These are phyloP conservation scores for Tiphia femorata DNA, from an alignment of 2,888 invertebrate species.

Conservation along the genomic window DNA sequence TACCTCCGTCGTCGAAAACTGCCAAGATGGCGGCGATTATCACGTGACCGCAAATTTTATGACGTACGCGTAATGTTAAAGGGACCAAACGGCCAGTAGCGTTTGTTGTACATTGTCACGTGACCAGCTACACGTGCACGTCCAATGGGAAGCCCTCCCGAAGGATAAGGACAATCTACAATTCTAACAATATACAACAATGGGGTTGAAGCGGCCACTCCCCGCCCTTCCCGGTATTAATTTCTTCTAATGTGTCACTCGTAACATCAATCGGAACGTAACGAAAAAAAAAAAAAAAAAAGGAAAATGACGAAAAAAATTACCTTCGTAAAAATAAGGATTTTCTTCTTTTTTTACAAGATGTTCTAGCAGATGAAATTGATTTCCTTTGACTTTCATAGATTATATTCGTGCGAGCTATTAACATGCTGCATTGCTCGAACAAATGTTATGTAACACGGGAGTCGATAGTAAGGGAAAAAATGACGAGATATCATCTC, in stretches of 20 bases:
- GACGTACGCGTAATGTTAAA: conserved; percentile 59
- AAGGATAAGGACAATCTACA: conserved; percentile 49
- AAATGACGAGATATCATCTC: too few relatives aligned
- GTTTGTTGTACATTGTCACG: conserved; percentile 44
- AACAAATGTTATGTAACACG: too few relatives aligned
- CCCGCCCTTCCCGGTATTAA: conserved; percentile 23
- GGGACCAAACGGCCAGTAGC: conserved; percentile 53
- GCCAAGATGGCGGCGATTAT: conserved; percentile 59
- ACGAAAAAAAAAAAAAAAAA: too few relatives aligned
- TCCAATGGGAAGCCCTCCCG: conserved; percentile 46
- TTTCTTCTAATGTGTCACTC: background rate
- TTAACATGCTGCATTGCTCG: too few relatives aligned
- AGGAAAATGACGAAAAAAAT: too few relatives aligned
- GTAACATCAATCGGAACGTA: too few relatives aligned
- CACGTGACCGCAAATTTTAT: conserved; percentile 62
- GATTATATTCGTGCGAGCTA: too few relatives aligned
- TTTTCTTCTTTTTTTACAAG: too few relatives aligned
- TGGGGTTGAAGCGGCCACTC: conserved; percentile 20
- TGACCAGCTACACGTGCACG: conserved; percentile 48
- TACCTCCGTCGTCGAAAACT: conserved; percentile 61
- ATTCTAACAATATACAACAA: conserved; percentile 40
- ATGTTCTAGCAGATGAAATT: too few relatives aligned
- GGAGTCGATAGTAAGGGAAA: too few relatives aligned
- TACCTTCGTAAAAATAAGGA: too few relatives aligned
- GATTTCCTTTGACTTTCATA: too few relatives aligned